Evolutionary conservation across 2,888 invertebrate genomes (phyloP).

Genomic region (Agriopis aurantiaria): DNA sequence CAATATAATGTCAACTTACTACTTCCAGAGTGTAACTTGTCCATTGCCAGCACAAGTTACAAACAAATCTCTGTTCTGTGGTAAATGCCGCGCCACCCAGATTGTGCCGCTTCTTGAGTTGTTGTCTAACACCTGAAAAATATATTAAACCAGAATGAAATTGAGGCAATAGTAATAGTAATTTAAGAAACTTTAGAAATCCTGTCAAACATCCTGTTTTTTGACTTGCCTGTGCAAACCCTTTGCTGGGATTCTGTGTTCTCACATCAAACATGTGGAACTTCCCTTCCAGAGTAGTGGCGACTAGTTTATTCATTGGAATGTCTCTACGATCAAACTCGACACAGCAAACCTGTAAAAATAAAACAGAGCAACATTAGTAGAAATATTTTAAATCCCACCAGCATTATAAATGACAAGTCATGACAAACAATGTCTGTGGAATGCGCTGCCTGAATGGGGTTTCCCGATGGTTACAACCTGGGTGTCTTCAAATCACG

Average conservation of each 20-base stretch:
- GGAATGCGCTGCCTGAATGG: no score
- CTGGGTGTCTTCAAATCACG: no score
- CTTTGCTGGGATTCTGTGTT: conserved; percentile 94
- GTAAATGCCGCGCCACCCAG: conserved; percentile 95
- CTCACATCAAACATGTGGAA: conserved; percentile 95
- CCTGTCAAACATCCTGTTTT: no score
- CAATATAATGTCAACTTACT: conserved; percentile 88
- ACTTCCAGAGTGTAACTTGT: conserved; percentile 97
- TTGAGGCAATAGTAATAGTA: no score
- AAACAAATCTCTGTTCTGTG: conserved; percentile 97
- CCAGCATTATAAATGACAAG: no score
- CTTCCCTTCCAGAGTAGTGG: conserved; percentile 96
- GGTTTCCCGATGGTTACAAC: no score
- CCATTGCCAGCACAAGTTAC: conserved; percentile 96
- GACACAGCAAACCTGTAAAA: conserved; percentile 89
- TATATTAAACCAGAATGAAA: not conserved
- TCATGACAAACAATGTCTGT: no score
- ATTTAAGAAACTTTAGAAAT: no score
- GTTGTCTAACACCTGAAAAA: conserved; percentile 73
- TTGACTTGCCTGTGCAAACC: conserved; percentile 88
- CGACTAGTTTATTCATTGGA: conserved; percentile 97
- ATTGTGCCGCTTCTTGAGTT: conserved; percentile 90
- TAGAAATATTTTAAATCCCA: no score
- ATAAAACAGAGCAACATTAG: conserved; percentile 40
- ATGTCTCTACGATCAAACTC: conserved; percentile 98